Conservation (phyloP, 2,113 vertebrate genomes). For the Elephas maximus region DNA sequence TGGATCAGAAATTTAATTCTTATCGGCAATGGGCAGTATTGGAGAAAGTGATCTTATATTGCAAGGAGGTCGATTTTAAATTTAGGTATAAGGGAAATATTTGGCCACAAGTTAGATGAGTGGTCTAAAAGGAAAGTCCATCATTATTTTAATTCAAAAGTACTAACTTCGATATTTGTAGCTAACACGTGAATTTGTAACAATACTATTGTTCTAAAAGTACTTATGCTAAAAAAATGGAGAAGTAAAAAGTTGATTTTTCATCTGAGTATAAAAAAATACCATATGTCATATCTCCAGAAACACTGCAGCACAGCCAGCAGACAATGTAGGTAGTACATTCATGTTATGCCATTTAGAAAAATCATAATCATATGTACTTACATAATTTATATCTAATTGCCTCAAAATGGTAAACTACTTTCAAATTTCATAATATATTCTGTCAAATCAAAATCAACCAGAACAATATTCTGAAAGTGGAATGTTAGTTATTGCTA, state of each 20-base stretch:
- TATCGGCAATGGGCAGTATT: not conserved
- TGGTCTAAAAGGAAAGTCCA: constrained; percentile 11
- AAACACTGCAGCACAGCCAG: not conserved
- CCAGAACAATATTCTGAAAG: constrained; percentile 58
- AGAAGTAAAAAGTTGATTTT: constrained; percentile 46
- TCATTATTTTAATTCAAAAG: not conserved
- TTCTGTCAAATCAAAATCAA: constrained; percentile 59
- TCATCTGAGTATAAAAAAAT: not conserved
- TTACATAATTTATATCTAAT: constrained; percentile 68
- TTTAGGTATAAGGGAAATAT: not conserved
- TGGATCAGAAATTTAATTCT: not conserved
- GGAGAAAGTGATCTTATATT: not conserved
- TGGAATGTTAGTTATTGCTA: constrained; percentile 76
- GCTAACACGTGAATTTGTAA: not conserved
- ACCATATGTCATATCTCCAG: constrained; percentile 60
- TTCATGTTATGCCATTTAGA: not conserved
- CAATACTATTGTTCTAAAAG: not conserved
- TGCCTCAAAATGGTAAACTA: constrained; percentile 55
- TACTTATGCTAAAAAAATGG: constrained; percentile 26
- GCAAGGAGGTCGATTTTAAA: not conserved
- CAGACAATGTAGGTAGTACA: not conserved
- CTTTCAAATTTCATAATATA: constrained; percentile 29
- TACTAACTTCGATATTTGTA: not conserved
- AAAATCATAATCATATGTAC: constrained; percentile 35
- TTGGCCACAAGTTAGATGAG: not conserved